Conservation (phyloP, 2,797 vertebrate species). For the Chrysocyon brachyurus region DNA sequence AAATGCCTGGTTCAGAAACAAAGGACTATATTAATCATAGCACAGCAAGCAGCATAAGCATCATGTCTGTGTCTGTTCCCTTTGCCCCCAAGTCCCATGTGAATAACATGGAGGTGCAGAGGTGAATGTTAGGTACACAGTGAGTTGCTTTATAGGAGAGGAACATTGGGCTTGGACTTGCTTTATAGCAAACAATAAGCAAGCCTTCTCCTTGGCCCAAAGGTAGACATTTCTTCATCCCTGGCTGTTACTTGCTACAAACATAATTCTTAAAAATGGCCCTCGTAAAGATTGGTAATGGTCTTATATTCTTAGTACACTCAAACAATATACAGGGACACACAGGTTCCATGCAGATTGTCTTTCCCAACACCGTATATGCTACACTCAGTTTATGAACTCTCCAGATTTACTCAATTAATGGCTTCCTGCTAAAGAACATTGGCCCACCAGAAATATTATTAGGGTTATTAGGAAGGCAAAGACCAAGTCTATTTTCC, state of each 20-base stretch:
- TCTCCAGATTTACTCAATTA: not conserved
- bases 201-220: not conserved
- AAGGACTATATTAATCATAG: not conserved
- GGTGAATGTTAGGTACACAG: not conserved
- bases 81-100: not conserved
- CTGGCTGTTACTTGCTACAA: not conserved
- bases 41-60: not conserved
- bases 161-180: not conserved
- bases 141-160: not conserved
- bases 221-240: not conserved
- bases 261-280: conserved; percentile 1
- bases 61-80: not conserved
- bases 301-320: not conserved
- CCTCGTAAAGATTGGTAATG: not conserved
- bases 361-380: not conserved
- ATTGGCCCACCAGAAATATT: not conserved
- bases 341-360: not conserved
- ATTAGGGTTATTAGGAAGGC: conserved; percentile 24
- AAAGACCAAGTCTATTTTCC: not conserved
- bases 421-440: not conserved
- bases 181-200: conserved; percentile 31
- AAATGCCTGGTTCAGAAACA: not conserved
- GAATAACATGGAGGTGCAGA: not conserved
- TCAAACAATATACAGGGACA: not conserved
- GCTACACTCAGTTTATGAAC: not conserved